Base-by-base conservation (phyloP, 2,888 invertebrate genomes). In the Cerastis rubricosa region DNA sequence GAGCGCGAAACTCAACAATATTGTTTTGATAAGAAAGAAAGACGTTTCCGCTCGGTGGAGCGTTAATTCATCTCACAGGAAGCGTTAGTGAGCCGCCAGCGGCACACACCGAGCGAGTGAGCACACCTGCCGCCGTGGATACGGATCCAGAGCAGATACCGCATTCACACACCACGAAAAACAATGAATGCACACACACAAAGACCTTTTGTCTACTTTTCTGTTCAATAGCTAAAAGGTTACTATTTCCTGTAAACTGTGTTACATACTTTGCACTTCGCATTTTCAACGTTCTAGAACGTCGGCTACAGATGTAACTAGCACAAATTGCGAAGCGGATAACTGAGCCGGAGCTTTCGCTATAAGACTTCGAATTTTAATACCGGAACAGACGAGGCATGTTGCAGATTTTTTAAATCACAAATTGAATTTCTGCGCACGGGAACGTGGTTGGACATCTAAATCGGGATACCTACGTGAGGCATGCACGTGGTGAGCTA, bases 11-110 rank as follows among this genome's bases (percentile, higher is more conserved):
- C 84, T 85, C 80, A 77, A 83, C 81, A 85, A 90, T 92, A 92
- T 92, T 91, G 91, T 92, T 92, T 89, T 88, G 90, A 91, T 85
- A 90, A 89, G 87, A 92, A 91, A 93, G 91, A 92, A 91, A 91
- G 92, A 91, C 89, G 90, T 92, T 94, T 95, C 93, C 90, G 89
- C 94, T 94, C 90, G 87, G 89, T 88, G 90, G 88, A 93, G 95
- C 95, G 92, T 93, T 93, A 94, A 94, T 91, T 91, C 89, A 93
- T 90, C 86, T 89, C 89, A 88, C 89, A 89, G 90, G 90, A 91
- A 89, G 84, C 87, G 84, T 81, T 89, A 86, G 90, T 87, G 89
- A 89, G 89, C 81, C 83, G 77, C 78, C 72, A 77, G 80, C 81
- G 77, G 82, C 25, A 64, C 49, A 80, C 78, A 64, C 40, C n/a